Evolutionary conservation across 2,797 vertebrate genomes (phyloP), one percentile per base, ranked within the genome.

Genomic region (Champsocephalus gunnari): DNA sequence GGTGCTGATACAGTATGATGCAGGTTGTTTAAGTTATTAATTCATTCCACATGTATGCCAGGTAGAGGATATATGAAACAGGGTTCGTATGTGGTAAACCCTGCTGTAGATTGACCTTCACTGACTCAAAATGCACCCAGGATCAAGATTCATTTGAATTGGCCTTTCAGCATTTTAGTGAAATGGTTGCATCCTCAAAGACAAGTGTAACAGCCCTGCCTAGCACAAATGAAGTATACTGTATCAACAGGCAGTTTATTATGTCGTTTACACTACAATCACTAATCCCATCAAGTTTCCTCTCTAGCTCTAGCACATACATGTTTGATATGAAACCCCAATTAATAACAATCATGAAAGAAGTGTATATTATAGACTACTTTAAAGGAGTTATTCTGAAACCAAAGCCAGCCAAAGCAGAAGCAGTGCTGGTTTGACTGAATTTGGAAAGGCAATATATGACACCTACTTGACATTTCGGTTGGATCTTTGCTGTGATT

Each of bases 401-500:
- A 38, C 34, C 34, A 38, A 38, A 38, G 6, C 34, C 8, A 38
- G 34, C 34, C 7, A 28, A 28, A 28, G 28, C 57, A 10, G 7
- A 57, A 69, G n/a, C 51, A 60, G 24, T 17, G 24, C 34, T 56
- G 55, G 19, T 68, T 71, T 56, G 24, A 58, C 50, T 53, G 48
- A 59, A 63, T 71, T 67, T 62, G 21, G 16, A 24, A 43, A 12
- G 16, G 44, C 43, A 34, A 38, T 64, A 51, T 59, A 47, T 51
- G 45, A 48, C 34, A 48, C 43, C 60, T 34, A 41, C 50, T 72
- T 71, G 62, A 71, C 58, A 77, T 82, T 79, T 77, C 13, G 51
- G 38, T 60, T 61, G 32, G 57, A 74, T 38, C 73, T 47, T 62
- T 62, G 19, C 54, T 65, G 59, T 69, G 75, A 71, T 51, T 80